phyloP scores from a whole-genome alignment of 1,140 invertebrate species.

The Ephestia elutella region DNA sequence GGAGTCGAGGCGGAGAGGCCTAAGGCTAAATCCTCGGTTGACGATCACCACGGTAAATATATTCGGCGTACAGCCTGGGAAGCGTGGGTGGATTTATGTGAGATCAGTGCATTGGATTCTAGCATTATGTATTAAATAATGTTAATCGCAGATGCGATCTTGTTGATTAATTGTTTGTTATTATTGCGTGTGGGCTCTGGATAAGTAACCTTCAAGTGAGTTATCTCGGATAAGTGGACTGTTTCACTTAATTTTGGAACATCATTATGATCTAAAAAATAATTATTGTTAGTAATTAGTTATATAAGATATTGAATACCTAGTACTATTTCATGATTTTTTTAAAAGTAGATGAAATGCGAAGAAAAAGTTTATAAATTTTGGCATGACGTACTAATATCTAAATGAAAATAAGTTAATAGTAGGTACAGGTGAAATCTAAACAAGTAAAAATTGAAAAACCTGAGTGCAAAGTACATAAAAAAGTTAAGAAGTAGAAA shows the following conservation, averaged over 20 bases:
- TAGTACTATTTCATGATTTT: too few relatives aligned
- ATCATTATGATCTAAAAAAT: too few relatives aligned
- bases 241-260: not conserved
- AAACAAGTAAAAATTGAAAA: too few relatives aligned
- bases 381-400: too few relatives aligned
- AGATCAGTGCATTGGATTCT: constrained; percentile 6
- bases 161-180: constrained; percentile 5
- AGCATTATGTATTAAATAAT: constrained; percentile 4
- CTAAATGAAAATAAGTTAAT: too few relatives aligned
- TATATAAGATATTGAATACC: too few relatives aligned
- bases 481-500: too few relatives aligned
- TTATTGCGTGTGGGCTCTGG: not conserved
- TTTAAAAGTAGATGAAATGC: too few relatives aligned
- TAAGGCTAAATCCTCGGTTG: constrained; percentile 60
- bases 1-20: constrained; percentile 51
- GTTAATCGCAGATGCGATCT: constrained; percentile 1
- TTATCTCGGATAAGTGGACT: not conserved
- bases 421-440: too few relatives aligned
- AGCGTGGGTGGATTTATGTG: constrained; percentile 24
- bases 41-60: constrained; percentile 70
- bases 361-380: too few relatives aligned
- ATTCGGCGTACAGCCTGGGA: constrained; percentile 51
- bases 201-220: not conserved
- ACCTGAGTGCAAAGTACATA: too few relatives aligned
- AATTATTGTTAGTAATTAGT: too few relatives aligned